Conservation (phyloP, 1,140 invertebrate species). For the Drosophila murphyi region DNA sequence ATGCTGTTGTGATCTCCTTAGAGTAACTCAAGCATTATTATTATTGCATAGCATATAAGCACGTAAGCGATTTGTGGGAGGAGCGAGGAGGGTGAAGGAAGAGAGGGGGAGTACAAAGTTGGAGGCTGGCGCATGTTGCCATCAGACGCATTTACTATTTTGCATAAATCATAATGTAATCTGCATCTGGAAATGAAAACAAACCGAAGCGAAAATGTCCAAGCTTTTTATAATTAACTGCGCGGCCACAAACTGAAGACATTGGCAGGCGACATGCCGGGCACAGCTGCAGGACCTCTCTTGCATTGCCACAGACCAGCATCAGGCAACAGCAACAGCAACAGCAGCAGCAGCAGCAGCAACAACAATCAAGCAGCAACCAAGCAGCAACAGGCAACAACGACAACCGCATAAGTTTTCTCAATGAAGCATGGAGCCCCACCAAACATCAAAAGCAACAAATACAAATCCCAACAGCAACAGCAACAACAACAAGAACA, state of each 20-base stretch:
- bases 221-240: constrained; percentile 84
- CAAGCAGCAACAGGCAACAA: constrained; percentile 29
- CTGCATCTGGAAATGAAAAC: constrained; percentile 84
- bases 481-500: background rate
- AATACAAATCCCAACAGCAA: constrained; percentile 12
- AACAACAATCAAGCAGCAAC: constrained; percentile 38
- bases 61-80: background rate
- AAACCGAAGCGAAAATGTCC: constrained; percentile 83
- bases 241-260: constrained; percentile 71
- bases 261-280: constrained; percentile 80
- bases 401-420: constrained; percentile 63
- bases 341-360: constrained; percentile 7
- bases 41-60: background rate
- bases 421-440: constrained; percentile 70
- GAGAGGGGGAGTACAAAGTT: constrained; percentile 22
- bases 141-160: constrained; percentile 84
- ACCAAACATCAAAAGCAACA: constrained; percentile 44
- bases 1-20: no score
- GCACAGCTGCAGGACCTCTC: constrained; percentile 64
- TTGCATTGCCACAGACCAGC: constrained; percentile 44
- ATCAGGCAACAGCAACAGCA: constrained; percentile 22
- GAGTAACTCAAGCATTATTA: background rate
- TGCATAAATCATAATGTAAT: constrained; percentile 85
- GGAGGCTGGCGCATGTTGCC: constrained; percentile 77
- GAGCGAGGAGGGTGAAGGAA: constrained; percentile 3